Evolutionary conservation across 37 sponge, comb jelly and placozoan genomes (phyloP).

Genomic region (Cliona cf. orientalis): DNA sequence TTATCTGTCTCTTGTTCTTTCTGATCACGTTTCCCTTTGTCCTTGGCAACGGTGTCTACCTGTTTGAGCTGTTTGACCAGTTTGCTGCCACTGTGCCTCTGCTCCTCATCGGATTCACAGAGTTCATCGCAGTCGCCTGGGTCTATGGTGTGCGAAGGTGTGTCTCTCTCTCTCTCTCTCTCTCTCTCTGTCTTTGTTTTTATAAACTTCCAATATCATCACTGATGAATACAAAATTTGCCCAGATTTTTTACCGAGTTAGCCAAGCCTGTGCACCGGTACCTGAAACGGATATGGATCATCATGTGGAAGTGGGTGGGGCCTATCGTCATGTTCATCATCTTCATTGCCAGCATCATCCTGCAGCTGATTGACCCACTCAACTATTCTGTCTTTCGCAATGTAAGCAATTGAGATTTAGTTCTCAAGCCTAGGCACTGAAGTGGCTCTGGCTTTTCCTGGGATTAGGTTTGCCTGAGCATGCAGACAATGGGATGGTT

Average conservation of each 20-base stretch:
- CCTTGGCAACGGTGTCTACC: slow-evolving; percentile 88
- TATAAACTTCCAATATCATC: no score
- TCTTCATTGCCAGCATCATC: slow-evolving; percentile 77
- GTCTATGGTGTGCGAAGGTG: slow-evolving; percentile 85
- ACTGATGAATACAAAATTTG: no score
- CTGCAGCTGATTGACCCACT: slow-evolving; percentile 62
- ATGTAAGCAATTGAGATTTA: no score
- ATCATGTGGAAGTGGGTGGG: slow-evolving; percentile 80
- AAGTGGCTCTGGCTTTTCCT: no score
- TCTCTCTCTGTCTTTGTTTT: no score
- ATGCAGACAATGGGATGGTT: no score
- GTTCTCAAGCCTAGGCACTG: no score
- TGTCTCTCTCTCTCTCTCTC: no score
- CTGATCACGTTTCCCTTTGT: slow-evolving; percentile 82
- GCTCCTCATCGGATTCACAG: slow-evolving; percentile 88
- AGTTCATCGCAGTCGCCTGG: slow-evolving; percentile 92
- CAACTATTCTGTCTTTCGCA: slow-evolving; percentile 52
- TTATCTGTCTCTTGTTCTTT: slow-evolving; percentile 73
- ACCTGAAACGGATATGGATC: slow-evolving; percentile 59
- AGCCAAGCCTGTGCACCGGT: slow-evolving; percentile 6
- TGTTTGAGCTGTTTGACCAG: slow-evolving; percentile 91
- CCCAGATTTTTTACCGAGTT: slow-evolving; percentile 38
- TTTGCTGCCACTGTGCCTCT: slow-evolving; percentile 86
- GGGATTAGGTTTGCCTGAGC: no score
- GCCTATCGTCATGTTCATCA: slow-evolving; percentile 83